A percentile compares a stretch with the other conserved stretches of the same genome.
phyloP scores from a whole-genome alignment of 2,797 vertebrate species.

The Danionella dracula region DNA sequence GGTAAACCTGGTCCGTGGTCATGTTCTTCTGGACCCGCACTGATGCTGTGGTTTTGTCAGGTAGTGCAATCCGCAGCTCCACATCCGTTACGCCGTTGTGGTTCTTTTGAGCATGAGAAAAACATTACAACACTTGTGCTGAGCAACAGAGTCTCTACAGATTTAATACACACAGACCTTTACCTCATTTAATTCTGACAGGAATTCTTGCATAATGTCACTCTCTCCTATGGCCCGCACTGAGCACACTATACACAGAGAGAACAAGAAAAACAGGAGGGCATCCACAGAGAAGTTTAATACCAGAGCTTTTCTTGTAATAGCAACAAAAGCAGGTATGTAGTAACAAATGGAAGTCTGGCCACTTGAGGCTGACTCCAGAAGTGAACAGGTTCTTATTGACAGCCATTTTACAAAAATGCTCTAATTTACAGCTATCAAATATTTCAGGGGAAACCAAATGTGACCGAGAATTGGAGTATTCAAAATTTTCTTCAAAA shows the following conservation, averaged over 20 bases:
- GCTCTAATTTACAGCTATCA: no score
- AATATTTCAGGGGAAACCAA: no score
- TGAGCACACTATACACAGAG: slow-evolving; percentile 75
- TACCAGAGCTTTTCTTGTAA: no score
- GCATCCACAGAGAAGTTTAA: no score
- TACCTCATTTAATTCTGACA: slow-evolving; percentile 95
- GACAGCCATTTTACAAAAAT: no score
- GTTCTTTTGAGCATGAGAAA: slow-evolving; percentile 66
- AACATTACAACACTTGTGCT: neutral
- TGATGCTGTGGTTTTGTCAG: slow-evolving; percentile 82
- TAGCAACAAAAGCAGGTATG: no score
- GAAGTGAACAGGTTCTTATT: no score
- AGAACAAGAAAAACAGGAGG: neutral
- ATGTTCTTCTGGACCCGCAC: slow-evolving; percentile 93
- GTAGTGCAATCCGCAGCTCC: slow-evolving; percentile 87
- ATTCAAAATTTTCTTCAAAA: no score
- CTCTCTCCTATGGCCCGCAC: slow-evolving; percentile 92
- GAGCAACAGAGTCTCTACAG: neutral
- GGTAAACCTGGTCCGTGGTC: slow-evolving; percentile 96
- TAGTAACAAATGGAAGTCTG: no score
- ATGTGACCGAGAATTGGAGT: no score
- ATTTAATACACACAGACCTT: neutral
- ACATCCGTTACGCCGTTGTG: slow-evolving; percentile 91
- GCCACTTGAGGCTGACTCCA: no score
- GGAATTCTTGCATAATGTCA: slow-evolving; percentile 98